Evolutionary conservation across 2,888 invertebrate species (phyloP).

Genomic region (Trachelus stipa): DNA sequence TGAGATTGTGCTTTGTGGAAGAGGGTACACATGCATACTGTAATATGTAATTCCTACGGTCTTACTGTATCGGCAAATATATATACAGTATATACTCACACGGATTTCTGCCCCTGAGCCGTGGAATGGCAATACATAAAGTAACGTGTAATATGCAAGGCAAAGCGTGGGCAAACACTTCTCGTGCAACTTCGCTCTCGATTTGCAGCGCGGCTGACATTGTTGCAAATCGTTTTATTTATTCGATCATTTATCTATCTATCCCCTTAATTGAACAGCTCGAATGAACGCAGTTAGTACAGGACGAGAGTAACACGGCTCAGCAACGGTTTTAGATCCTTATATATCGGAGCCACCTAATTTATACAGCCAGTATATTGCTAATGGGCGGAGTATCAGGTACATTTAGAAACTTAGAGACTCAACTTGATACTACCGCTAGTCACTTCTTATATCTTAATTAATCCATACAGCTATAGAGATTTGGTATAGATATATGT

Average conservation of each 20-base stretch:
- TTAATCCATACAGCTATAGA: not conserved
- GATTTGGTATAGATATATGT: not conserved
- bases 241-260: constrained; percentile 3
- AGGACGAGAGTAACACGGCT: not conserved
- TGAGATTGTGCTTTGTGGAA: not conserved
- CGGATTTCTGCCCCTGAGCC: not conserved
- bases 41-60: not conserved
- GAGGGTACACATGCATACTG: not conserved
- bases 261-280: not conserved
- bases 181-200: not conserved
- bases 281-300: not conserved
- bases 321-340: too few species aligned
- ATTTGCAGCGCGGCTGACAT: not conserved
- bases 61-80: too few species aligned
- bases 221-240: not conserved
- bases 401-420: too few species aligned
- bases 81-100: not conserved
- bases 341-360: too few species aligned
- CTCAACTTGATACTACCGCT: too few species aligned
- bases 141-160: not conserved
- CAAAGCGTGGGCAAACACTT: not conserved
- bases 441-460: not conserved
- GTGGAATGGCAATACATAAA: not conserved
- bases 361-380: too few species aligned
- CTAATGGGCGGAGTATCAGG: too few species aligned